These are phyloP conservation scores for Uria lomvia DNA, from an alignment of 2,113 vertebrate species.

Conservation along the genomic window DNA sequence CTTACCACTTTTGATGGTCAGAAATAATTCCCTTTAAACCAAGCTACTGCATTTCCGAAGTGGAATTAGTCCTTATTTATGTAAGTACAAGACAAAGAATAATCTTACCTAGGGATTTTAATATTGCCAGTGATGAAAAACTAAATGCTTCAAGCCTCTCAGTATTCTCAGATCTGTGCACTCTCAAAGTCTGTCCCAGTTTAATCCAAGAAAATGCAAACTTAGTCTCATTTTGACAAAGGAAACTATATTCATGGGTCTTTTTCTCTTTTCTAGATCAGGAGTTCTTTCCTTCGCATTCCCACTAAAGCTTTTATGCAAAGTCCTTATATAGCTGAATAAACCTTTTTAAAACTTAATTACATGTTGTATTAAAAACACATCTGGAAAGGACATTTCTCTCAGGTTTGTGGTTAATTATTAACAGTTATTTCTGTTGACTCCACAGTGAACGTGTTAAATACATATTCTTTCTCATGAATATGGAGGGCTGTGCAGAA, in stretches of 20 bases:
- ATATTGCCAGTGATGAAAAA: background rate
- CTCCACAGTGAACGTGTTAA: background rate
- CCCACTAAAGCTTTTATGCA: background rate
- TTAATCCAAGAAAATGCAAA: background rate
- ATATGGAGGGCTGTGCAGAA: background rate
- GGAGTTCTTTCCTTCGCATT: background rate
- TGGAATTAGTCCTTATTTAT: background rate
- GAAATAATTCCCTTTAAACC: background rate
- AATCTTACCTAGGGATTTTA: background rate
- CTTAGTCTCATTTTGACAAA: background rate
- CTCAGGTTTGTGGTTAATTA: background rate
- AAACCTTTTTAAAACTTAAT: constrained; percentile 2
- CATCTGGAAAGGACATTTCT: background rate
- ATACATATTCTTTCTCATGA: background rate
- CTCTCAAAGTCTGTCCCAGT: background rate
- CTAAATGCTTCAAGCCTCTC: background rate
- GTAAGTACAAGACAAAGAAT: background rate
- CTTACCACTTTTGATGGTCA: background rate
- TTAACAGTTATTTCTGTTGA: background rate
- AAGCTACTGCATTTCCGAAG: background rate
- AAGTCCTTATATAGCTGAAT: background rate
- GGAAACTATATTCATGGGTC: background rate
- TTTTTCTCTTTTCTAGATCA: background rate
- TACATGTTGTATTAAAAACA: background rate
- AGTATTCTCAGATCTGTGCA: background rate